A percentile compares a stretch with the other conserved stretches of the same genome.
Evolutionary conservation across 1,140 invertebrate genomes (phyloP).

Genomic region (Drosophila tristis): DNA sequence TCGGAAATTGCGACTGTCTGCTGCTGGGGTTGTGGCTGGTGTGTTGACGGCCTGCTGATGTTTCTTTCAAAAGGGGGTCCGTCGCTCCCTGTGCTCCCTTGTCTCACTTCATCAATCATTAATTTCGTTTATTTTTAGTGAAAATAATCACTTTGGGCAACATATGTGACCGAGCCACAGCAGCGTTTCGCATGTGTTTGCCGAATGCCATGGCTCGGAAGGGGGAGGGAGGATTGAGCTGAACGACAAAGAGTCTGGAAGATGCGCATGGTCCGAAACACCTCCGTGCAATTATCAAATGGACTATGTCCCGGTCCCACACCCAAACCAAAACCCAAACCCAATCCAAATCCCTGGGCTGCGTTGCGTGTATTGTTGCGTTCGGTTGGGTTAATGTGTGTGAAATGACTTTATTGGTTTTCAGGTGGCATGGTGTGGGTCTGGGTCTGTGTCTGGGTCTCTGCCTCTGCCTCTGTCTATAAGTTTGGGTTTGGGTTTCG

Average conservation of each 20-base stretch:
- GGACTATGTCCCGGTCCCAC: conserved; percentile 36
- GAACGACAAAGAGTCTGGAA: conserved; percentile 58
- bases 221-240: conserved; percentile 9
- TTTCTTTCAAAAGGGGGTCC: conserved; percentile 25
- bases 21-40: conserved; percentile 24
- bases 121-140: conserved; percentile 81
- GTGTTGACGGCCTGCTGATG: conserved; percentile 63
- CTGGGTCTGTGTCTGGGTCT: too few relatives aligned
- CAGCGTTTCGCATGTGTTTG: conserved; percentile 71
- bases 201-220: conserved; percentile 4
- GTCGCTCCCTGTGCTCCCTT: conserved; percentile 57
- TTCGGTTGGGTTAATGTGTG: conserved; percentile 59
- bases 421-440: conserved; percentile 37
- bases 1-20: conserved; percentile 26
- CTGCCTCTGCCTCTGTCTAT: too few relatives aligned
- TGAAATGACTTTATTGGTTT: conserved; percentile 78
- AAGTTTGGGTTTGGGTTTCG: not conserved
- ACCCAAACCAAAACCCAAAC: too few relatives aligned
- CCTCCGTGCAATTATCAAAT: conserved; percentile 75
- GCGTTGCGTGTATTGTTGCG: conserved; percentile 26
- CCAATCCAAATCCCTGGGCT: too few relatives aligned
- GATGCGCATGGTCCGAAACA: conserved; percentile 51
- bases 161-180: conserved; percentile 62
- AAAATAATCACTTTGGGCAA: conserved; percentile 80
- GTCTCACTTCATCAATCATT: conserved; percentile 82